A percentile compares a stretch with the other conserved stretches of the same genome.
Evolutionary conservation across 2,113 vertebrate genomes (phyloP).

Genomic region (Promerops cafer): DNA sequence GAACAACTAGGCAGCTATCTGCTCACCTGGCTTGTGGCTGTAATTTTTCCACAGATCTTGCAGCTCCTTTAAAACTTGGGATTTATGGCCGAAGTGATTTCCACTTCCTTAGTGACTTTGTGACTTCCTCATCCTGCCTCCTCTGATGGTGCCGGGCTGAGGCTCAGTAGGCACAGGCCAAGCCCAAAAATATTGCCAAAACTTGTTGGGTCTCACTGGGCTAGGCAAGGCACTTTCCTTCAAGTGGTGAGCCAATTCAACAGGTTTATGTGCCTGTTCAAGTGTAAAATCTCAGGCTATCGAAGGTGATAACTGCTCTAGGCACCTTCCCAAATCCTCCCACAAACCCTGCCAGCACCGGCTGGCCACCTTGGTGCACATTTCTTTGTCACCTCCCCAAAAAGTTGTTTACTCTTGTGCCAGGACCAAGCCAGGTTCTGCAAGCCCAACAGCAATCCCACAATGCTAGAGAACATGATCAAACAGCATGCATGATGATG

Average conservation of each 20-base stretch:
- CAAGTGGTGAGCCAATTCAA: not conserved
- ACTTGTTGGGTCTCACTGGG: accelerated
- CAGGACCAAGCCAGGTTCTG: not conserved
- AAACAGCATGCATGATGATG: accelerated
- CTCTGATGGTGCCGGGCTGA: not conserved
- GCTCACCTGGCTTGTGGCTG: not conserved
- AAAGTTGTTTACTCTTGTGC: not conserved
- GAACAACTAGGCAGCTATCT: not conserved
- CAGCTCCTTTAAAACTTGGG: not conserved
- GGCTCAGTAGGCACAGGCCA: not conserved
- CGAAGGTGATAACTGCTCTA: not conserved
- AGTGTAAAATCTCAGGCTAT: not conserved
- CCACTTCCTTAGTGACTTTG: not conserved
- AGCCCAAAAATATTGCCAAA: not conserved
- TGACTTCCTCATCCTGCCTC: not conserved
- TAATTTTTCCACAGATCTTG: not conserved
- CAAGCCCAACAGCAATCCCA: not conserved
- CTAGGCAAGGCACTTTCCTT: not conserved
- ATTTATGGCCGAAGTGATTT: not conserved
- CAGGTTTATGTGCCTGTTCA: not conserved
- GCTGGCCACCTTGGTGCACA: not conserved
- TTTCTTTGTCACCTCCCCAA: not conserved
- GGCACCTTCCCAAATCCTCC: not conserved
- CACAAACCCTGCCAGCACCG: not conserved
- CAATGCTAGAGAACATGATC: not conserved